Evolutionary conservation across 2,797 vertebrate genomes (phyloP), one percentile per base, ranked within the genome.

Genomic region (Graptemys geographica): DNA sequence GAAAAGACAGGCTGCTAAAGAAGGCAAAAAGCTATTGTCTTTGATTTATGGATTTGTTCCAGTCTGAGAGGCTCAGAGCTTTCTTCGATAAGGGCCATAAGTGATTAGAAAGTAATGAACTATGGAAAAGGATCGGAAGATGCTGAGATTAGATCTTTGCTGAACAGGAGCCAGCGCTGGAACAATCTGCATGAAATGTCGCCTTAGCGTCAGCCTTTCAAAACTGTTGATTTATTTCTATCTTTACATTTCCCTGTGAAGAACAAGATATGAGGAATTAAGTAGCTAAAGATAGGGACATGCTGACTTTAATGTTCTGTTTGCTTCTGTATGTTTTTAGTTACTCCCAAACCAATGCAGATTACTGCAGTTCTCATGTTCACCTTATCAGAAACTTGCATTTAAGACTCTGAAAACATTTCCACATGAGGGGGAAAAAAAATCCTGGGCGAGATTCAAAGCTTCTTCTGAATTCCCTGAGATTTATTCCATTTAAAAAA

Each of bases 41-140:
- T 97, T 98, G 96, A 97, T 97, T 96, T 96, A 97, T 96, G 93
- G 96, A 97, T 97, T 97, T 96, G 90, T 97, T 98, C 89, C 92
- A 95, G 96, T 69, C 90, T 1, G 6, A 96, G 93, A 90, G 87
- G 87, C 95, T 98, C 90, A 49, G 91, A 88, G 90, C 49, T 10
- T 87, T 95, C 96, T 95, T 96, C 7, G 13, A 90, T 92, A 96
- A 96, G 90, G 89, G 87, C 94, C 79, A 5, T 52, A 89, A 98
- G 84, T 89, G 92, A 96, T 97, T 96, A 96, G 95, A 96, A 96
- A 97, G 93, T 96, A 98, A 97, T 92, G 96, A 96, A 95, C 95
- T 95, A 89, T 92, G 88, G 96, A 94, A 94, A 95, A 55, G 52
- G 93, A 95, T 95, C 16, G 49, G 95, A 92, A 98, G 93, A 93